These are phyloP conservation scores for Saguinus midas DNA, from an alignment of 2,113 vertebrate species.

Conservation along the genomic window DNA sequence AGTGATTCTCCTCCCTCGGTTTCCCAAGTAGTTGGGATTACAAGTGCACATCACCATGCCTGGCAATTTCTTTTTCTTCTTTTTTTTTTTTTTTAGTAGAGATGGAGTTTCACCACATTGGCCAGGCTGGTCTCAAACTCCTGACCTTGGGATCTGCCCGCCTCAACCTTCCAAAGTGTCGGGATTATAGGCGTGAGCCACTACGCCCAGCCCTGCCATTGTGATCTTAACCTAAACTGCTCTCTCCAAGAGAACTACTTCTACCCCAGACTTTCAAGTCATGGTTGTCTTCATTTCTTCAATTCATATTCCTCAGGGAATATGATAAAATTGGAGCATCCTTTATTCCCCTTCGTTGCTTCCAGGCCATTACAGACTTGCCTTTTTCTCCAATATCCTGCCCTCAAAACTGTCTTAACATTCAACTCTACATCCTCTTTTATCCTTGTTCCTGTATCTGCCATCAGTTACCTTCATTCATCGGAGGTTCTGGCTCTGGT, in stretches of 20 bases:
- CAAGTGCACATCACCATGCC: no score
- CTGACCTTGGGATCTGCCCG: no score
- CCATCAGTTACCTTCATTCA: not conserved
- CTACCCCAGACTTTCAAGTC: not conserved
- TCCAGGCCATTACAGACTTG: not conserved
- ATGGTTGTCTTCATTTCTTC: not conserved
- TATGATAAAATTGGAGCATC: not conserved
- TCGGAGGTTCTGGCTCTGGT: not conserved
- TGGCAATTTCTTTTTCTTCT: no score
- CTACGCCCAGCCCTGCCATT: no score
- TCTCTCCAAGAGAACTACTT: not conserved
- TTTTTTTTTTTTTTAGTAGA: no score
- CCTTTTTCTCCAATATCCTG: not conserved
- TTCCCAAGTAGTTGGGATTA: no score
- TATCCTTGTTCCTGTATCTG: not conserved
- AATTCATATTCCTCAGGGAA: not conserved
- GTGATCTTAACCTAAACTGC: not conserved
- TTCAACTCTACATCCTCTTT: not conserved
- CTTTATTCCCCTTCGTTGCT: not conserved
- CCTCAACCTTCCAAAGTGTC: no score
- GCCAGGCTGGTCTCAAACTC: no score
- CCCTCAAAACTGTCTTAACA: not conserved
- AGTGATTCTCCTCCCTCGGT: no score
- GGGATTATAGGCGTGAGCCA: no score
- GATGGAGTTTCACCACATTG: no score